Percentiles rank a stretch among this genome's conserved stretches.
Evolutionary conservation across 2,888 invertebrate genomes (phyloP).

Genomic region (Eucriotettix oculatus): DNA sequence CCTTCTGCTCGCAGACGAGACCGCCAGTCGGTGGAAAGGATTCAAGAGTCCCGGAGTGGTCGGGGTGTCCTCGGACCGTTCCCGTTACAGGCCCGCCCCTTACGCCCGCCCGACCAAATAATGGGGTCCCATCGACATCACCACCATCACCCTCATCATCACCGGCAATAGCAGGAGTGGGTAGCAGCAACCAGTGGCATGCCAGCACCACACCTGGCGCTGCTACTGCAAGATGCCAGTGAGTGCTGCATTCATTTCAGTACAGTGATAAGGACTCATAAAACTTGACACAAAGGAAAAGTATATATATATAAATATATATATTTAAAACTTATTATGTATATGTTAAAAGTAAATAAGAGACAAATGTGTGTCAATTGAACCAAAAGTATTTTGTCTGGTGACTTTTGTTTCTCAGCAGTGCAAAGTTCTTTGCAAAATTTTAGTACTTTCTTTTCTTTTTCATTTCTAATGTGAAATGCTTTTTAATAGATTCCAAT

Average conservation of each 20-base stretch:
- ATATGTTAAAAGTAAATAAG: too few relatives aligned
- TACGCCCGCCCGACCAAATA: slow-evolving; percentile 39
- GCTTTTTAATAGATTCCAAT: too few relatives aligned
- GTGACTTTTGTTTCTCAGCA: too few relatives aligned
- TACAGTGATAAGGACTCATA: neutral
- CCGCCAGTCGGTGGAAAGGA: slow-evolving; percentile 38
- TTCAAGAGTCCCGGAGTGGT: slow-evolving; percentile 35
- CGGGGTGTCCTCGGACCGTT: slow-evolving; percentile 24
- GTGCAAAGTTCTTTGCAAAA: too few relatives aligned
- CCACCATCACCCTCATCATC: neutral
- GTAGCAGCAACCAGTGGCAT: too few relatives aligned
- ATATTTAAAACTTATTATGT: too few relatives aligned
- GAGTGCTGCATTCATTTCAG: neutral
- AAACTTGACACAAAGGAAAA: neutral
- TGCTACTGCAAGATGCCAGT: neutral
- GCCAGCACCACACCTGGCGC: too few relatives aligned
- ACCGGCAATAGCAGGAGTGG: neutral
- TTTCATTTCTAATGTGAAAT: too few relatives aligned
- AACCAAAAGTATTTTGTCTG: too few relatives aligned
- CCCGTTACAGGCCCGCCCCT: slow-evolving; percentile 40
- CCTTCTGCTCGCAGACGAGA: slow-evolving; percentile 30
- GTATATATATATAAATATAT: too few relatives aligned
- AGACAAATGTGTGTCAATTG: too few relatives aligned
- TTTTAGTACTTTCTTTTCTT: too few relatives aligned
- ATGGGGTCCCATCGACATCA: slow-evolving; percentile 16